A percentile compares a stretch with the other conserved stretches of the same genome.
Conservation (phyloP, 2,113 vertebrate genomes). For the Corvus hawaiiensis region DNA sequence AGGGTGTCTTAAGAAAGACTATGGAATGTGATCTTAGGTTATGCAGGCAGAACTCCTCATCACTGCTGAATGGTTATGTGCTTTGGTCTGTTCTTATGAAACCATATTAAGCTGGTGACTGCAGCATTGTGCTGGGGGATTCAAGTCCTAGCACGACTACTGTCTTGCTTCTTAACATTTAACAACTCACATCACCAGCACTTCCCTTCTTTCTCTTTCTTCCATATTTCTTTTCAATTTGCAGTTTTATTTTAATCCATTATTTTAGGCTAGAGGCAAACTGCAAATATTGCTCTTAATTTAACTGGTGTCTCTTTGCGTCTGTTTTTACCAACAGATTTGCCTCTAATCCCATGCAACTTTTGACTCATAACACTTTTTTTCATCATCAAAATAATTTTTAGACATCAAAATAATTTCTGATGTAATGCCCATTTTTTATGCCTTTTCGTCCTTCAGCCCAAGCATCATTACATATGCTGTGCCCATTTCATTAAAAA, state of each 20-base stretch:
- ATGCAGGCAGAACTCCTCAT: not conserved
- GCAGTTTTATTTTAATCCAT: not conserved
- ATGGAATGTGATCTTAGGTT: not conserved
- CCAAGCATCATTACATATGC: not conserved
- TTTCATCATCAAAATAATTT: not conserved
- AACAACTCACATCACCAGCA: not conserved
- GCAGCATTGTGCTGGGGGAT: not conserved
- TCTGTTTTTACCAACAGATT: not conserved
- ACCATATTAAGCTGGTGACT: not conserved
- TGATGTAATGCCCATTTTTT: not conserved
- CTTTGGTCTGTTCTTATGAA: not conserved
- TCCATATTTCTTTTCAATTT: not conserved
- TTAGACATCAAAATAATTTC: not conserved
- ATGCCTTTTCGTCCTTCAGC: not conserved
- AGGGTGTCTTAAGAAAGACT: not conserved
- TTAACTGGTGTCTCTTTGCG: not conserved
- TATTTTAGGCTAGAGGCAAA: not conserved
- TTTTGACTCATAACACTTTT: not conserved
- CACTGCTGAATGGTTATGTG: not conserved
- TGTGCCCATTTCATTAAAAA: not conserved
- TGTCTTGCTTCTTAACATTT: not conserved
- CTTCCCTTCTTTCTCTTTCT: not conserved
- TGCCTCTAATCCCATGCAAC: not conserved
- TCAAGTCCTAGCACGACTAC: not conserved
- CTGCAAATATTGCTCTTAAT: not conserved